phyloP scores from a whole-genome alignment of 1,140 invertebrate species.

The Apis cerana region DNA sequence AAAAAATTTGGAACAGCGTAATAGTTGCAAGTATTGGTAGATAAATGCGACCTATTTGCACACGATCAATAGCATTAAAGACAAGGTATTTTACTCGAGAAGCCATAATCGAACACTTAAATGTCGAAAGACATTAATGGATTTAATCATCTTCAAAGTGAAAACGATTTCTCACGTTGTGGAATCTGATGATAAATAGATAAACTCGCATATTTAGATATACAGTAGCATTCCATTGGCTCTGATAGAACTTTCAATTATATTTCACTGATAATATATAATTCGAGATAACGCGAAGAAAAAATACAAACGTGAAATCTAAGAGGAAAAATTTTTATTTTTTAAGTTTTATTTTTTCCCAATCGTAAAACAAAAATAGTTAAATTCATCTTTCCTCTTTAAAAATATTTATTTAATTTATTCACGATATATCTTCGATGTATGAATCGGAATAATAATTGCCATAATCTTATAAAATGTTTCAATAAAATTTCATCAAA shows the following conservation, averaged over 20 bases:
- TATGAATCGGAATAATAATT: too few species aligned
- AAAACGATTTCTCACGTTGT: background rate
- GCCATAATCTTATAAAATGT: background rate
- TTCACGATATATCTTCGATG: too few species aligned
- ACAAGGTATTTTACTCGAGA: background rate
- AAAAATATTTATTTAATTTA: too few species aligned
- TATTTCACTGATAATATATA: background rate
- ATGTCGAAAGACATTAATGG: background rate
- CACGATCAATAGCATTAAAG: too few species aligned
- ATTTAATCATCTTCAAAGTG: background rate
- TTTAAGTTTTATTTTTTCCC: background rate
- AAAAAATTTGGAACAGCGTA: too few species aligned
- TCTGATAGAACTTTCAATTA: background rate
- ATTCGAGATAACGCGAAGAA: background rate
- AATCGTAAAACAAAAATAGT: too few species aligned
- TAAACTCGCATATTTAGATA: slow-evolving; percentile 17
- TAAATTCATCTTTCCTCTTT: too few species aligned
- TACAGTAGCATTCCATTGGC: background rate
- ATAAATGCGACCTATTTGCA: too few species aligned
- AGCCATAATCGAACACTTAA: background rate
- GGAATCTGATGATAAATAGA: background rate
- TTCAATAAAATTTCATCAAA: background rate
- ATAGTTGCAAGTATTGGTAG: too few species aligned
- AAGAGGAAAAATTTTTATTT: background rate
- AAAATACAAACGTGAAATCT: background rate